A percentile compares a stretch with the other conserved stretches of the same genome.
Conservation (phyloP, 2,113 vertebrate species). For the Sarotherodon lohbergeri region DNA sequence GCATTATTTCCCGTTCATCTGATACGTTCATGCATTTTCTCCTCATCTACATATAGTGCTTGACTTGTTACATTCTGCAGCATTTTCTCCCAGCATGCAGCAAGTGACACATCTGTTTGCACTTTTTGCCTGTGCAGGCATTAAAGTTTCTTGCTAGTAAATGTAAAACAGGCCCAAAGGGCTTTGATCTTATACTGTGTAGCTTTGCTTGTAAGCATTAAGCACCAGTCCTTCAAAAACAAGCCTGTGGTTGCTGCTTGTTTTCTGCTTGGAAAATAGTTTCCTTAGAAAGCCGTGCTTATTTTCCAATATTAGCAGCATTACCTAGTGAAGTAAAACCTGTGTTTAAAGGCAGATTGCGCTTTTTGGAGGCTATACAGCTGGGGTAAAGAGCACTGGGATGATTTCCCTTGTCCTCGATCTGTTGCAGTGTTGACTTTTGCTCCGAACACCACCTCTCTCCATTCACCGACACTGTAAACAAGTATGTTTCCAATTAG, state of each 20-base stretch:
- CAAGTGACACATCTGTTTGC: conserved; percentile 63
- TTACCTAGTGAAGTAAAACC: not conserved
- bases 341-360: not conserved
- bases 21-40: not conserved
- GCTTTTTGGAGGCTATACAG: not conserved
- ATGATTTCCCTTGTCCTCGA: not conserved
- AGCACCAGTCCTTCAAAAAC: not conserved
- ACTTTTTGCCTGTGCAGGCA: conserved; percentile 30
- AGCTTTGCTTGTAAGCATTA: conserved; percentile 6
- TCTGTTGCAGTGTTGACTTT: not conserved
- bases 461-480: conserved; percentile 21
- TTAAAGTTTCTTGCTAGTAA: conserved; percentile 44
- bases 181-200: conserved; percentile 2
- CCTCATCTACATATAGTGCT: not conserved
- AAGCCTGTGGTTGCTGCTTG: not conserved
- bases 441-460: conserved; percentile 5
- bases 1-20: not conserved
- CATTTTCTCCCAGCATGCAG: not conserved
- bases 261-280: not conserved
- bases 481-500: conserved; percentile 65
- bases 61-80: not conserved
- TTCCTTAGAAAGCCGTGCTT: not conserved
- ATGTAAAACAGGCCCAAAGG: conserved; percentile 40
- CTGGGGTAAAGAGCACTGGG: not conserved
- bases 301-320: not conserved